These are phyloP conservation scores for Peromyscus aztecus DNA, from an alignment of 2,797 vertebrate species.

Conservation along the genomic window DNA sequence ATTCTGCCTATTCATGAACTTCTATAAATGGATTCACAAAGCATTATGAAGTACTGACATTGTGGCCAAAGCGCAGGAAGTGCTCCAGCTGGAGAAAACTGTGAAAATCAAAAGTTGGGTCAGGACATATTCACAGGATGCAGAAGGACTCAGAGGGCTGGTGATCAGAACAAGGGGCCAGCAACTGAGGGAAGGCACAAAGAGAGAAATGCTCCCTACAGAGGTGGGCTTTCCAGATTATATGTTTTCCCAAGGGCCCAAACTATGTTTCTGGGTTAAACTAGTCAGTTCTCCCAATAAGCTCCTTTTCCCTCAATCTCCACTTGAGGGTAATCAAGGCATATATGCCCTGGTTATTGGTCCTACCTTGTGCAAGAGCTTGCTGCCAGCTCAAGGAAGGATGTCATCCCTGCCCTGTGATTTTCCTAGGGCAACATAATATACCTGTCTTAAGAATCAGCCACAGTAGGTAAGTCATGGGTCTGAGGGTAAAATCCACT, in stretches of 20 bases:
- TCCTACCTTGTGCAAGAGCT: not conserved
- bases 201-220: not conserved
- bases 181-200: not conserved
- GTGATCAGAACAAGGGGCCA: not conserved
- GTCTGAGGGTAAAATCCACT: not conserved
- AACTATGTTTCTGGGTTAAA: slow-evolving; percentile 44
- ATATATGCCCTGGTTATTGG: not conserved
- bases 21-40: slow-evolving; percentile 45
- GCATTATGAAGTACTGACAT: not conserved
- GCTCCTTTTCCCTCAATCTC: not conserved
- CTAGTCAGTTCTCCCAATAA: not conserved
- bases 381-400: not conserved
- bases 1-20: not conserved
- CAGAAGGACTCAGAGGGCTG: not conserved
- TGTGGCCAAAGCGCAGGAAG: not conserved
- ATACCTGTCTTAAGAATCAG: not conserved
- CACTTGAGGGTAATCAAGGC: not conserved
- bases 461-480: not conserved
- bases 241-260: not conserved
- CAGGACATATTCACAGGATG: not conserved
- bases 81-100: not conserved
- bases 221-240: not conserved
- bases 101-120: not conserved
- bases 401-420: not conserved
- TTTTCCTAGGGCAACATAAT: not conserved